Base-by-base conservation (phyloP, 2,797 vertebrate genomes). In the Geotrypetes seraphini region DNA sequence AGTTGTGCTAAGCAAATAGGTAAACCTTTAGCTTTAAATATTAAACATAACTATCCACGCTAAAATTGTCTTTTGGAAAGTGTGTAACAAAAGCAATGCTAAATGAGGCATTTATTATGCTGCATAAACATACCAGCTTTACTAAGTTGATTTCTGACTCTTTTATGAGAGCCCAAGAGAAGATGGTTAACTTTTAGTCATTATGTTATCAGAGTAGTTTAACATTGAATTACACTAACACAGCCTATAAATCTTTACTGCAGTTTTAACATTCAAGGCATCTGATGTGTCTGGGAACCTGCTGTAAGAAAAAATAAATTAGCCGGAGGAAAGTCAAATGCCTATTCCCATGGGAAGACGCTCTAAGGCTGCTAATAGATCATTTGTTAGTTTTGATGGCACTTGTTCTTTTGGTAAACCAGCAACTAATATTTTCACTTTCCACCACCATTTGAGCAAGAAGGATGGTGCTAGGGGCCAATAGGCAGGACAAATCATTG, bases 401-500 rank as follows among this genome's bases (percentile, higher is more conserved):
- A 85, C 84, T 81, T 73, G 63, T 63, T 75, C 50, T 68, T 86
- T 78, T 73, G 53, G 79, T 79, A 57, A 81, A 83, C 81, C 47
- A 77, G 47, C 70, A 75, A 72, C 70, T 68, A 74, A 69, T 60
- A 68, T 67, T 76, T 79, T 71, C 20, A 35, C 59, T 73, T 64
- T 71, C 52, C 58, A 50, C 52, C 58, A 50, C 37, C 68, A 66
- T 60, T 62, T 56, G 60, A 68, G 76, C 81, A 85, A 83, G 83
- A 85, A 81, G 73, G 63, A 54, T 41, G 69, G 79, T 73, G 81
- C 78, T 75, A 84, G 82, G 83, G 86, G 70, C 85, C 72, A 75
- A 72, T 73, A 86, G 84, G 76, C 87, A 89, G 85, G 84, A 83
- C 83, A 88, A 86, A 76, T 83, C 81, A 80, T 77, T 65, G 49